Evolutionary conservation across 2,888 invertebrate species (phyloP).

Genomic region (Cotesia congregata): DNA sequence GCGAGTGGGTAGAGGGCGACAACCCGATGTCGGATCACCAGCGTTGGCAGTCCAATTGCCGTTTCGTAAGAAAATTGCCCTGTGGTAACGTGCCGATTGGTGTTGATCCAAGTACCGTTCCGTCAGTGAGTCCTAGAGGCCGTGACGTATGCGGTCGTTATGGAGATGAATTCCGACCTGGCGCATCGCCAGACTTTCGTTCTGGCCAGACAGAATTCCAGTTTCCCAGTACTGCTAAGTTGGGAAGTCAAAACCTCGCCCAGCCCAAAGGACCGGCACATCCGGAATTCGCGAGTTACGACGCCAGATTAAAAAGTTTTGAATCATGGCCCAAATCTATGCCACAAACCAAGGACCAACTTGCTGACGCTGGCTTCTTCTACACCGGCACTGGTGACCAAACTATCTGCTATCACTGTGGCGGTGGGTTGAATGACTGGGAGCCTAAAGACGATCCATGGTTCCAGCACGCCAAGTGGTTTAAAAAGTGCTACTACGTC

Average conservation of each 20-base stretch:
- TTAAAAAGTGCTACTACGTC: conserved; percentile 88
- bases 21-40: conserved; percentile 85
- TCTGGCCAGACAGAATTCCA: conserved; percentile 49
- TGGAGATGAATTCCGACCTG: conserved; percentile 65
- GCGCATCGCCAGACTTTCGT: conserved; percentile 61
- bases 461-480: conserved; percentile 96
- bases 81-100: conserved; percentile 77
- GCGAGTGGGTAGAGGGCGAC: conserved; percentile 85
- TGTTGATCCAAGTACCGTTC: conserved; percentile 58
- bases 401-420: conserved; percentile 94
- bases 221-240: conserved; percentile 55
- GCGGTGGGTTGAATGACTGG: conserved; percentile 95
- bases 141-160: conserved; percentile 72
- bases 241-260: conserved; percentile 65
- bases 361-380: conserved; percentile 93
- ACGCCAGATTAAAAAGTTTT: conserved; percentile 81
- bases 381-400: conserved; percentile 91
- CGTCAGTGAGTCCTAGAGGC: conserved; percentile 64
- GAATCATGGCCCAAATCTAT: conserved; percentile 86
- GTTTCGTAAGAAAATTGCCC: conserved; percentile 78
- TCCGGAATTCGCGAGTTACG: conserved; percentile 79
- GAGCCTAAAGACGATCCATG: conserved; percentile 92
- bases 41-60: conserved; percentile 85
- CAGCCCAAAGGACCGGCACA: conserved; percentile 75
- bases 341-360: conserved; percentile 83